These are phyloP conservation scores for Pomatostomus ruficeps DNA, from an alignment of 2,113 vertebrate species.

Conservation along the genomic window DNA sequence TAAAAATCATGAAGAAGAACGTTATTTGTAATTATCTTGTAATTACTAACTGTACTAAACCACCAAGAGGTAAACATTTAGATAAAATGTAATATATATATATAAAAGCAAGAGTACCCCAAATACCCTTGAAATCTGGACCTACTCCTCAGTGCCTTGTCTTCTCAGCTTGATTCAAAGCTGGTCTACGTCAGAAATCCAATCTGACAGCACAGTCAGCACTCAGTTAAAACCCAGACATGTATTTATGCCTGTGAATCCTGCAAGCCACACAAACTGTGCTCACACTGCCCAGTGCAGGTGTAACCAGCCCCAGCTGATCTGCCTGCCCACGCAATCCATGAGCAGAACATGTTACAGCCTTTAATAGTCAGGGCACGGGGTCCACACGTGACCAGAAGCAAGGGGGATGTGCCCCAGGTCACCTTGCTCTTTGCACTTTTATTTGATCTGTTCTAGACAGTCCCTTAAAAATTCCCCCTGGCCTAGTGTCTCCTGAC, in stretches of 20 bases:
- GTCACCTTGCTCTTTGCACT: background rate
- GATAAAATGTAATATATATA: background rate
- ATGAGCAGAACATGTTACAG: background rate
- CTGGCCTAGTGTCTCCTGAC: background rate
- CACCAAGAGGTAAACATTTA: background rate
- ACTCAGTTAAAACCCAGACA: background rate
- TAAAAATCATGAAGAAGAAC: background rate
- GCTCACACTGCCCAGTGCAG: background rate
- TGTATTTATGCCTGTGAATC: background rate
- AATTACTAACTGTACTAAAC: background rate
- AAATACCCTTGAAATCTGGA: background rate
- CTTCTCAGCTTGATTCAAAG: background rate
- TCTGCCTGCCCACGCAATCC: background rate
- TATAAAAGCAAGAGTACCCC: background rate
- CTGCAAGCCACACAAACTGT: background rate
- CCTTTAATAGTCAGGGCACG: background rate
- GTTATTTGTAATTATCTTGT: background rate
- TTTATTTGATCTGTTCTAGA: background rate
- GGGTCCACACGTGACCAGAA: background rate
- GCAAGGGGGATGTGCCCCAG: accelerated
- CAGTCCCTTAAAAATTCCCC: background rate
- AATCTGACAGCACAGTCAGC: background rate
- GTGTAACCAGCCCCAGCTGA: background rate
- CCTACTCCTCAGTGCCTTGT: background rate
- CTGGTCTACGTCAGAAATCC: background rate